Conservation (phyloP, 2,888 invertebrate species). For the Cacoxenus indagator region DNA sequence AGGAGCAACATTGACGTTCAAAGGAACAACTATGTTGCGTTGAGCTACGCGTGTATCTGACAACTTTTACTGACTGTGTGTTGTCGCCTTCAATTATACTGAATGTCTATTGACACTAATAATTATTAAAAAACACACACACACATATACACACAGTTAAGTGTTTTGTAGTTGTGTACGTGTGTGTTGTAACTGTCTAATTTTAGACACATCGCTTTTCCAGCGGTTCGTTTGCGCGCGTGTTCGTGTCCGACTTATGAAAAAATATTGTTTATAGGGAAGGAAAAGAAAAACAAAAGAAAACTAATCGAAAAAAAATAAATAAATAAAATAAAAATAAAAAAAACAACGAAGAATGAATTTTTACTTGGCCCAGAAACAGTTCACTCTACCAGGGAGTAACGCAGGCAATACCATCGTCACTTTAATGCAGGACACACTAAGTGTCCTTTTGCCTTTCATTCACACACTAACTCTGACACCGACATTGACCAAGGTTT, state of each 20-base stretch:
- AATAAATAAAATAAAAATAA: background rate
- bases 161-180: background rate
- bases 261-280: background rate
- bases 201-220: constrained; percentile 5
- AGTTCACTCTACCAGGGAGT: no score
- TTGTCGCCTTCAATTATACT: background rate
- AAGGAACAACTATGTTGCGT: background rate
- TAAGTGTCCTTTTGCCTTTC: background rate
- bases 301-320: background rate
- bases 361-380: background rate
- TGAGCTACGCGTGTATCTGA: background rate
- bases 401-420: no score
- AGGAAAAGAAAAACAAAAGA: background rate
- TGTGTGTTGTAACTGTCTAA: background rate
- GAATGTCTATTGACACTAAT: background rate
- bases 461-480: background rate
- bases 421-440: no score
- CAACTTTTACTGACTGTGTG: no score
- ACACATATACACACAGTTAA: background rate
- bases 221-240: background rate
- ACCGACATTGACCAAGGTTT: background rate
- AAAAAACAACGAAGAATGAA: background rate
- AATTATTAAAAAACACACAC: background rate
- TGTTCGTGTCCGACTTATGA: background rate
- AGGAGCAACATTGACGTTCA: background rate